Evolutionary conservation across 64 coral and sea anemone species (phyloP).

Genomic region (Acropora tenuis): DNA sequence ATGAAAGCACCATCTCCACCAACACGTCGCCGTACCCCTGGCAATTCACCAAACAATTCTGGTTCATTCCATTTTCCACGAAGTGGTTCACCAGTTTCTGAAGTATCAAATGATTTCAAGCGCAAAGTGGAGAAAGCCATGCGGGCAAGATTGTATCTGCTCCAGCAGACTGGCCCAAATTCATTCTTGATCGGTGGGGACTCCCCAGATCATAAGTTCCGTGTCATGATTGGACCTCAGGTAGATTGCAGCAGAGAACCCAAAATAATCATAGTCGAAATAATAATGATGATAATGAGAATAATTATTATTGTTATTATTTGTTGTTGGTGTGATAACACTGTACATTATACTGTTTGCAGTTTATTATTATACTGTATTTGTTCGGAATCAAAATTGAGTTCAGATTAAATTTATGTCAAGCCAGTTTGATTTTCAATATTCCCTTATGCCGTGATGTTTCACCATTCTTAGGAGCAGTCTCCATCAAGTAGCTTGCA

Average conservation of each 20-base stretch:
- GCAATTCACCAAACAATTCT: slow-evolving; percentile 74
- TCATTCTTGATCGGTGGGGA: slow-evolving; percentile 98
- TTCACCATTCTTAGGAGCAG: no score
- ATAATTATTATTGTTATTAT: no score
- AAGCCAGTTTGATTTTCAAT: no score
- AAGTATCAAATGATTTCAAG: slow-evolving; percentile 75
- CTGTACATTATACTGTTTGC: no score
- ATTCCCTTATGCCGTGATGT: no score
- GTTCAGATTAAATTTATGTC: no score
- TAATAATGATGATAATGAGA: no score
- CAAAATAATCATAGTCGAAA: no score
- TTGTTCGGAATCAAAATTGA: no score
- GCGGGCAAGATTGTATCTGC: slow-evolving; percentile 85
- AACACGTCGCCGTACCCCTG: slow-evolving; percentile 61
- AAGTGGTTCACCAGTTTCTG: slow-evolving; percentile 80
- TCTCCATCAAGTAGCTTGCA: no score
- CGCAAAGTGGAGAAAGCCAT: slow-evolving; percentile 92
- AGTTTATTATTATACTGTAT: no score
- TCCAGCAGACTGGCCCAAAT: slow-evolving; percentile 96
- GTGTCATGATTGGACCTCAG: slow-evolving; percentile 98
- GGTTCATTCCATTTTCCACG: slow-evolving; percentile 55
- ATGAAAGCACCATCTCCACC: slow-evolving; percentile 70
- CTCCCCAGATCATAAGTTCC: slow-evolving; percentile 94
- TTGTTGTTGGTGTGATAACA: no score
- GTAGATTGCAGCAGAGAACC: slow-evolving; percentile 21